Evolutionary conservation across 2,888 invertebrate species (phyloP).

Genomic region (Drosophila prostipennis): DNA sequence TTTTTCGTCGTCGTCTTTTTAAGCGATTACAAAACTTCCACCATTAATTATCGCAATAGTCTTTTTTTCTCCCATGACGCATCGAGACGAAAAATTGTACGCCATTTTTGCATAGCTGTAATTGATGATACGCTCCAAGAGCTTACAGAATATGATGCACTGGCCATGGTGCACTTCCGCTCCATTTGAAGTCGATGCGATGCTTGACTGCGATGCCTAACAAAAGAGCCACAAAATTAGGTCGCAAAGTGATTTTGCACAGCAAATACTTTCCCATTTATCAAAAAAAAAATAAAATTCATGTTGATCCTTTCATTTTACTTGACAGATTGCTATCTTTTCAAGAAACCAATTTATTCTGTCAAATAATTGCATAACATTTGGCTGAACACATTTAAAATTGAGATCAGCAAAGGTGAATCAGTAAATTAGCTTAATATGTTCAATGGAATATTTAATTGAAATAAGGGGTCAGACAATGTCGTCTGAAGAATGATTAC

Average conservation of each 20-base stretch:
- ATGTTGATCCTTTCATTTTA: too few relatives aligned
- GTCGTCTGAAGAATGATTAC: background rate
- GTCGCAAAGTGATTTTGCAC: background rate
- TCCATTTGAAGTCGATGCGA: slow-evolving; percentile 31
- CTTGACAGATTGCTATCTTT: too few relatives aligned
- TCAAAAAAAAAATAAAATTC: too few relatives aligned
- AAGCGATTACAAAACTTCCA: slow-evolving; percentile 38
- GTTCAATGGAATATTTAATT: background rate
- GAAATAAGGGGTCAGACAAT: background rate
- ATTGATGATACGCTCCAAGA: slow-evolving; percentile 22
- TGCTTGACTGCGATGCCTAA: slow-evolving; percentile 5
- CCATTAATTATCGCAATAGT: slow-evolving; percentile 19
- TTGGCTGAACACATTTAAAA: background rate
- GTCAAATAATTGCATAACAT: background rate
- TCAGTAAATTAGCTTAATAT: slow-evolving; percentile 4
- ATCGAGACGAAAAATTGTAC: slow-evolving; percentile 44
- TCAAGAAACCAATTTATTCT: too few relatives aligned
- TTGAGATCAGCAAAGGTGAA: slow-evolving; percentile 1
- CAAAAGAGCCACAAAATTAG: background rate
- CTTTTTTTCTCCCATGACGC: slow-evolving; percentile 46
- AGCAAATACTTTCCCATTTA: background rate
- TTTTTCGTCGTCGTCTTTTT: background rate
- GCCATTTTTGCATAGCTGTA: slow-evolving; percentile 32
- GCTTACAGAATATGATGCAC: slow-evolving; percentile 29
- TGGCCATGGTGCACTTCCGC: slow-evolving; percentile 44